A percentile compares a stretch with the other conserved stretches of the same genome.
Conservation (phyloP, 2,113 vertebrate genomes). For the Andinoacara biseriatus region DNA sequence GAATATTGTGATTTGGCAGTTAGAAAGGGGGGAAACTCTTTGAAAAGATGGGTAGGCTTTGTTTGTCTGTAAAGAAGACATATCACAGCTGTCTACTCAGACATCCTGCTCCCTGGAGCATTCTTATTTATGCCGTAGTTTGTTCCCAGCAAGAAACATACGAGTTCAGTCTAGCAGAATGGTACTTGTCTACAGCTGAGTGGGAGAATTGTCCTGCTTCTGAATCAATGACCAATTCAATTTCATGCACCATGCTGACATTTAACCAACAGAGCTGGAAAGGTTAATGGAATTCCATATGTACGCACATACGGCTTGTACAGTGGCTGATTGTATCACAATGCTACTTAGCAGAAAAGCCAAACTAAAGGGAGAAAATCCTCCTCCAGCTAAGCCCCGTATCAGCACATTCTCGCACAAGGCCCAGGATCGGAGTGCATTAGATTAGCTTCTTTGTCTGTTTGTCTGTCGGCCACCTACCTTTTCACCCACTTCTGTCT, state of each 20-base stretch:
- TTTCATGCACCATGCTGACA: conserved; percentile 77
- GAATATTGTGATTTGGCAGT: background rate
- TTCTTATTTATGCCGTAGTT: conserved; percentile 26
- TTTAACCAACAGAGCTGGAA: conserved; percentile 74
- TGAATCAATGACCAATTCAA: conserved; percentile 80
- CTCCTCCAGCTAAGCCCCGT: conserved; percentile 58
- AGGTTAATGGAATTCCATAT: conserved; percentile 80
- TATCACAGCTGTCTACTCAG: conserved; percentile 36
- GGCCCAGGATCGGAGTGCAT: conserved; percentile 34
- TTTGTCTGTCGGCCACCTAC: conserved; percentile 26
- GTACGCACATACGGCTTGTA: conserved; percentile 58
- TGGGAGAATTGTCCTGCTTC: conserved; percentile 60
- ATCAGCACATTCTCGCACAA: conserved; percentile 60
- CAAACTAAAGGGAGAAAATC: conserved; percentile 68
- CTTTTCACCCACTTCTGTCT: conserved; percentile 30
- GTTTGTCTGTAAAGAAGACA: conserved; percentile 11
- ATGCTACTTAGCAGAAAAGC: conserved; percentile 66
- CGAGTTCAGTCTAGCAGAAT: conserved; percentile 33
- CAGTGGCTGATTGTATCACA: conserved; percentile 70
- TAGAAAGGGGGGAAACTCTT: background rate
- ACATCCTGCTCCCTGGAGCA: background rate
- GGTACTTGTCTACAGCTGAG: conserved; percentile 50
- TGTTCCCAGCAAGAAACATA: conserved; percentile 14
- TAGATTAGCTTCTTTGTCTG: conserved; percentile 51
- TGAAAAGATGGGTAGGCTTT: conserved; percentile 1